phyloP scores from a whole-genome alignment of 2,113 vertebrate species.

The Tetrax tetrax region DNA sequence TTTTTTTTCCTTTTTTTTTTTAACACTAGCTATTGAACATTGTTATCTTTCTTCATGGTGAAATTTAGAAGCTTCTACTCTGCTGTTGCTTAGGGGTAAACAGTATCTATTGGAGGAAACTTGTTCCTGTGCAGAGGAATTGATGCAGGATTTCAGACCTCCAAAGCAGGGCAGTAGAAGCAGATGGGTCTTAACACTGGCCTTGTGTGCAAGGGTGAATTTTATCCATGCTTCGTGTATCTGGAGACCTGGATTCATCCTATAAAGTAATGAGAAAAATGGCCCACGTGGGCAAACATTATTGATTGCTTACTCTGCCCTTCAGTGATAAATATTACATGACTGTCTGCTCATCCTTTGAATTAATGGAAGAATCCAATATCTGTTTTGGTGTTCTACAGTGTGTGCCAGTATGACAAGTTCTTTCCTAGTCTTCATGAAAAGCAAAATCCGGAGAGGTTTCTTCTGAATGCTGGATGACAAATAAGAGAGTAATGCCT shows the following conservation, averaged over 20 bases:
- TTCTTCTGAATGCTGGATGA: not conserved
- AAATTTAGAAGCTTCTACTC: not conserved
- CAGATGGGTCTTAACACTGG: not conserved
- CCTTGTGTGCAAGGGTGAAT: not conserved
- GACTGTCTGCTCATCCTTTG: conserved; percentile 7
- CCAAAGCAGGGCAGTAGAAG: not conserved
- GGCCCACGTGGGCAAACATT: not conserved
- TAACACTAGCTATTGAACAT: not conserved
- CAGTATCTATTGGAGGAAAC: not conserved
- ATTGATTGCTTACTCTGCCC: conserved; percentile 29
- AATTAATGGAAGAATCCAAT: conserved; percentile 28
- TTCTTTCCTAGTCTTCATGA: not conserved
- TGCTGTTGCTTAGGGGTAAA: not conserved
- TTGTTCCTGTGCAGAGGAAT: not conserved
- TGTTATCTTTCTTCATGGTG: not conserved
- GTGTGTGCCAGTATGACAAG: not conserved
- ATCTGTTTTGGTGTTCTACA: not conserved
- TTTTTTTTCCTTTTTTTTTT: not conserved
- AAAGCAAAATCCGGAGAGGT: not conserved
- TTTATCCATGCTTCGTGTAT: not conserved
- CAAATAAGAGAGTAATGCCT: not conserved
- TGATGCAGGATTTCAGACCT: not conserved
- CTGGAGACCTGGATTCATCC: not conserved
- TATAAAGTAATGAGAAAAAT: conserved; percentile 15
- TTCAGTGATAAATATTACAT: conserved; percentile 29